Evolutionary conservation across 2,797 vertebrate species (phyloP), one percentile per base, ranked within the genome.

Genomic region (Pristis pectinata): DNA sequence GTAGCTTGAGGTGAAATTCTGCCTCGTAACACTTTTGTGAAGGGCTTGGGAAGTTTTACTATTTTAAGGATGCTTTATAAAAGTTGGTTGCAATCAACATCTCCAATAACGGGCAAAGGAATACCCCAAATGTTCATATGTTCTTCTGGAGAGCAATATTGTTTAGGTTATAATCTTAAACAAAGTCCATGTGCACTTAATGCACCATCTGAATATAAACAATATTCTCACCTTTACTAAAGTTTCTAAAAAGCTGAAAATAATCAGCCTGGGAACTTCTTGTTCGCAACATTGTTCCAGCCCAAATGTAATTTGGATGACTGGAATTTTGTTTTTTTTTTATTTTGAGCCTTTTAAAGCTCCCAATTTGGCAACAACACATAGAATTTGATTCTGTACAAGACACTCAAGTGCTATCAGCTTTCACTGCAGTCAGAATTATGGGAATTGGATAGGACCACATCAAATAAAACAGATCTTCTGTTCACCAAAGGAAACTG

Each of bases 401-500:
- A 64, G 64, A 91, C 34, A 59, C 3, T 37, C 44, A 44, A 94
- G 44, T 7, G 15, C 11, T 94, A 74, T 34, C 70, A 74, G 27
- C 41, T 94, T 53, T 94, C 64, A 94, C 67, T 56, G 70, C 24
- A 56, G 44, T 56, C 27, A 34, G 53, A 49, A 49, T 72, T 74
- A 53, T 49, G 30, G 41, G 44, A 94, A 76, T 94, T 94, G 4
- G 17, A 49, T 94, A 76, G n/a, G 10, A 6, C 30, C 44, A 30
- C 44, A 74, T 74, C 41, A 94, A 64, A 94, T 94, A 74, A 94
- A 94, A 76, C 70, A 94, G 41, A 49, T 94, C 70, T 94, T 74
- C 70, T 53, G 15, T 53, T 74, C 27, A 22, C 30, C 41, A 56
- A 94, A 94, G 92, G 5, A 76, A 94, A 17, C 41, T 72, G 91